These are phyloP conservation scores for Malacoraja senta DNA, from an alignment of 2,797 vertebrate species.

Conservation along the genomic window DNA sequence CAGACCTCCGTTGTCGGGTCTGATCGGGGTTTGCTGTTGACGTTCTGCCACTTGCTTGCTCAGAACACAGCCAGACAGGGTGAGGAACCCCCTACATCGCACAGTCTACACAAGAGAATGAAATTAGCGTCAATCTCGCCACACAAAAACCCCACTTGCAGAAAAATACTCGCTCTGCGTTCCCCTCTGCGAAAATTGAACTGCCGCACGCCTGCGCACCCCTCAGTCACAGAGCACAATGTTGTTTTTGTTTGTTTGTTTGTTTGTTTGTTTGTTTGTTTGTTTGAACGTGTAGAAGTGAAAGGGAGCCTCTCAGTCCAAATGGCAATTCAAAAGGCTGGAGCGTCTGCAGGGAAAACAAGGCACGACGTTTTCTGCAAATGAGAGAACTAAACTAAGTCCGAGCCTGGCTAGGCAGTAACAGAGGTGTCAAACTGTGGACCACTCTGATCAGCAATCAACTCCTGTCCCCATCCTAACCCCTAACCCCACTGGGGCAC, in stretches of 20 bases:
- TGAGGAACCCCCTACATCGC: slow-evolving; percentile 44
- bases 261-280: too few relatives aligned
- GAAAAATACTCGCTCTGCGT: slow-evolving; percentile 41
- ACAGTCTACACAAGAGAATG: slow-evolving; percentile 46
- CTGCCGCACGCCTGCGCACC: slow-evolving; percentile 45
- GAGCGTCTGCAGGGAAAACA: slow-evolving; percentile 67
- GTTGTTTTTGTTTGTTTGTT: too few relatives aligned
- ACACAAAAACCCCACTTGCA: slow-evolving; percentile 50
- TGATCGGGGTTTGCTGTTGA: slow-evolving; percentile 42
- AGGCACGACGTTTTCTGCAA: slow-evolving; percentile 99
- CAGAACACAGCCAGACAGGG: slow-evolving; percentile 41
- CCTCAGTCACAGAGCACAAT: slow-evolving; percentile 48
- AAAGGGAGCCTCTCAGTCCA: slow-evolving; percentile 50
- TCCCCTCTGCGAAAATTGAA: slow-evolving; percentile 48
- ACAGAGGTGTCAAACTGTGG: slow-evolving; percentile 82
- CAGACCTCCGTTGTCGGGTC: slow-evolving; percentile 45
- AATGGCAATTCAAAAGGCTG: slow-evolving; percentile 44
- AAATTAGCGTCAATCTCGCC: slow-evolving; percentile 47
- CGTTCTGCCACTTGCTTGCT: slow-evolving; percentile 35
- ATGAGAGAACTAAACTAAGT: slow-evolving; percentile 90
- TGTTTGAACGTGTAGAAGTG: slow-evolving; percentile 44
- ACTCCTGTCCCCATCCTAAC: slow-evolving; percentile 46
- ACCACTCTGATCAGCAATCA: slow-evolving; percentile 69
- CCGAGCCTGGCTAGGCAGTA: slow-evolving; percentile 68
- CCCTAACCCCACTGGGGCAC: slow-evolving; percentile 39